A percentile compares a stretch with the other conserved stretches of the same genome.
phyloP scores from a whole-genome alignment of 2,888 invertebrate species.

The Ophion obscuratus region DNA sequence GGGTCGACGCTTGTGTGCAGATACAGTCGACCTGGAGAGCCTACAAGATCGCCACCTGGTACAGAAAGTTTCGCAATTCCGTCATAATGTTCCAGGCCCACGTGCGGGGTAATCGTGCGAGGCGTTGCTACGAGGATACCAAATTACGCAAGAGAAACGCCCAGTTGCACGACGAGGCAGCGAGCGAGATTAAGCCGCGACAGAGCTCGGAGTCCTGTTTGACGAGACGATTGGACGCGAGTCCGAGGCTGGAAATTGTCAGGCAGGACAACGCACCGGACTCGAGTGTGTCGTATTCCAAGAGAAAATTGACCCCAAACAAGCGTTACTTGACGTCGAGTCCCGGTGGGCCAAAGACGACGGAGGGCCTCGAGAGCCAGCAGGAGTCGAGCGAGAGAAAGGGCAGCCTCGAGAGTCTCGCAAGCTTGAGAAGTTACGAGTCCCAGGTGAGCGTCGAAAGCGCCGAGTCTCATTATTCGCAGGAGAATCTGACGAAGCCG shows the following conservation, averaged over 20 bases:
- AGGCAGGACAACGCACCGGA: conserved; percentile 76
- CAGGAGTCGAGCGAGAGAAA: conserved; percentile 83
- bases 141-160: conserved; percentile 72
- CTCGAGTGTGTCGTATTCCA: conserved; percentile 81
- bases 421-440: conserved; percentile 84
- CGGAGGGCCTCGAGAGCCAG: conserved; percentile 73
- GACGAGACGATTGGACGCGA: conserved; percentile 16
- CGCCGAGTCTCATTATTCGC: conserved; percentile 79
- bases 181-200: neutral
- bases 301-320: conserved; percentile 79
- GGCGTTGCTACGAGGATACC: conserved; percentile 86
- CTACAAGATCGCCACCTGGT: conserved; percentile 88
- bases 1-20: conserved; percentile 86
- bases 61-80: conserved; percentile 87
- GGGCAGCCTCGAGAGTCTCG: conserved; percentile 86
- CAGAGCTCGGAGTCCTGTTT: conserved; percentile 2
- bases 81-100: conserved; percentile 90
- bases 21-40: conserved; percentile 94
- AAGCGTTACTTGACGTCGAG: conserved; percentile 76
- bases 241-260: conserved; percentile 10
- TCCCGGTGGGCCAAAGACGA: conserved; percentile 52
- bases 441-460: conserved; percentile 85
- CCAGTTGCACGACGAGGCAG: conserved; percentile 22
- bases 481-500: conserved; percentile 78
- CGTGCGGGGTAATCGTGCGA: conserved; percentile 88